Conservation (phyloP, 2,797 vertebrate species). For the Otolemur crassicaudatus region DNA sequence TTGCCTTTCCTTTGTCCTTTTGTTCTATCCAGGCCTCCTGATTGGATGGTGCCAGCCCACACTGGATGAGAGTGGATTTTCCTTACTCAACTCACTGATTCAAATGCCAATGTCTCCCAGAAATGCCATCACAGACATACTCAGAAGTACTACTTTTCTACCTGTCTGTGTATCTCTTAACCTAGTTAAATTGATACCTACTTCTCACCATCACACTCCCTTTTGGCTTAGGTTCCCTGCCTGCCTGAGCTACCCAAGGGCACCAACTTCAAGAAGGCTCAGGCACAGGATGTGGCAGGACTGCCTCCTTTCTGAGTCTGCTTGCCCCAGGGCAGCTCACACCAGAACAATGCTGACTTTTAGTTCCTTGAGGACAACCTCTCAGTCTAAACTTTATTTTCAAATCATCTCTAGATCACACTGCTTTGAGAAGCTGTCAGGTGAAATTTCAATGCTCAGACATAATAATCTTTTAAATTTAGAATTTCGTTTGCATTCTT, state of each 20-base stretch:
- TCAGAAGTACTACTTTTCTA: neutral
- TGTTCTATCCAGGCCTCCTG: neutral
- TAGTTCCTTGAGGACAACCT: neutral
- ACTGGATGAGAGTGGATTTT: neutral
- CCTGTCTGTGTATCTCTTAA: neutral
- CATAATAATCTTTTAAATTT: neutral
- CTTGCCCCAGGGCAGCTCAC: neutral
- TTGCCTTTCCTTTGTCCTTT: neutral
- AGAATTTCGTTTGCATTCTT: neutral
- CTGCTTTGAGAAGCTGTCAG: neutral
- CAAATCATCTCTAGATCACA: neutral
- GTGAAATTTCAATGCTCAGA: neutral
- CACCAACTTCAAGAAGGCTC: neutral
- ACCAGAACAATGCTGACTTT: neutral
- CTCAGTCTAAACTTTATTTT: neutral
- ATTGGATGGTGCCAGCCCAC: neutral
- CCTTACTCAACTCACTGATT: neutral
- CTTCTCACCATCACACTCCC: neutral
- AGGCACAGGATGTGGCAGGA: neutral
- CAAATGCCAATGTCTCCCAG: neutral
- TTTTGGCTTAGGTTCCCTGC: neutral
- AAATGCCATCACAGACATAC: neutral
- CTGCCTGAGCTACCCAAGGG: neutral
- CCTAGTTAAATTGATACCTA: neutral
- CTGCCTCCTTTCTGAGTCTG: accelerated